Evolutionary conservation across 2,888 invertebrate genomes (phyloP).

Genomic region (Atethmia centrago): DNA sequence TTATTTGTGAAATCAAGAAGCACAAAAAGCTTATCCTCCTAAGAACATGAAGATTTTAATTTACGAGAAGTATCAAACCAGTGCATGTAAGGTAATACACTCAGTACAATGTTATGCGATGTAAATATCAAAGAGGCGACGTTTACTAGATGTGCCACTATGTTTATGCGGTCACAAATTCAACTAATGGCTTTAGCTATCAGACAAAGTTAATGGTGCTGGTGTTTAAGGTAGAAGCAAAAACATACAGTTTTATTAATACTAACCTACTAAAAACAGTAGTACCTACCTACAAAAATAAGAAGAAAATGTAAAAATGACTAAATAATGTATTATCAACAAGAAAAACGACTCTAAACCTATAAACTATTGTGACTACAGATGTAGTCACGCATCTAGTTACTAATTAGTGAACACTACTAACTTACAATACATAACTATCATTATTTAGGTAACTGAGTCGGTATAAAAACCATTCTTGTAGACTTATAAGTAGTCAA

Average conservation of each 20-base stretch:
- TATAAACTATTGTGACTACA: not conserved
- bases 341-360: not conserved
- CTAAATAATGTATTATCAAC: not conserved
- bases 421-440: not conserved
- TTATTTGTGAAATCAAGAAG: constrained; percentile 41
- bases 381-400: not conserved
- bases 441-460: not conserved
- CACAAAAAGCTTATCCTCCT: constrained; percentile 28
- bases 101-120: constrained; percentile 42
- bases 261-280: not conserved
- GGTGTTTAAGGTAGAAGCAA: not conserved
- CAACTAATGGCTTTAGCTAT: constrained; percentile 6
- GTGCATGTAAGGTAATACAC: constrained; percentile 40
- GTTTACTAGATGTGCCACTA: constrained; percentile 32
- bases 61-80: constrained; percentile 39
- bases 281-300: not conserved
- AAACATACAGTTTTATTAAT: not conserved
- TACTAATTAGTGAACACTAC: not conserved
- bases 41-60: constrained; percentile 33
- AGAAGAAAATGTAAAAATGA: not conserved
- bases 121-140: constrained; percentile 38
- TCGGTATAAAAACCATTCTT: not conserved
- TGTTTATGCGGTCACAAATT: constrained; percentile 33
- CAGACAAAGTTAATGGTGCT: not conserved
- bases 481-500: not conserved